phyloP scores from a whole-genome alignment of 92 coral and sea anemone genomes.

The Umimayanthus chanpuru region DNA sequence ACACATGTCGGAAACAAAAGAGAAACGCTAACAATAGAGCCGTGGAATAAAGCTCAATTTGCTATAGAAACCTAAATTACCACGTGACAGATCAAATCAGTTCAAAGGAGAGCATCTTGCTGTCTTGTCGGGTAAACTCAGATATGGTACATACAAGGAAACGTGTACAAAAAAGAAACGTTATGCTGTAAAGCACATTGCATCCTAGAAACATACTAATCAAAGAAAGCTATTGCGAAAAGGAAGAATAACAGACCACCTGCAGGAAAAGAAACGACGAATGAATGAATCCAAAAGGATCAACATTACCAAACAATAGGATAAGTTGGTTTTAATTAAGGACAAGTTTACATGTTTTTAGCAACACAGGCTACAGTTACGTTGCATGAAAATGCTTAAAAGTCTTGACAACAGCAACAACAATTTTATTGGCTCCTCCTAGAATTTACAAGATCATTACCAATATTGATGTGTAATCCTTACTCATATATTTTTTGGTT shows the following conservation, averaged over 20 bases:
- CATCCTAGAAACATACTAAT: no score
- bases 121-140: no score
- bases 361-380: slow-evolving; percentile 48
- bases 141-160: no score
- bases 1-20: no score
- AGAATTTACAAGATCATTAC: slow-evolving; percentile 42
- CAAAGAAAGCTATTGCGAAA: slow-evolving; percentile 36
- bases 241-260: slow-evolving; percentile 7
- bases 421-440: slow-evolving; percentile 43
- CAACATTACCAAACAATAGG: not conserved
- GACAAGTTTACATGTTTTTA: slow-evolving; percentile 34
- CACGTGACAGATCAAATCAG: no score
- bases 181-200: slow-evolving; percentile 14
- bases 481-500: not conserved
- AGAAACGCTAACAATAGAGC: no score
- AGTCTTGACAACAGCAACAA: slow-evolving; percentile 45
- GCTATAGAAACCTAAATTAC: no score
- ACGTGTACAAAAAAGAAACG: no score
- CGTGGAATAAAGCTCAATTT: no score
- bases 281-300: no score
- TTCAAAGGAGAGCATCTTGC: no score
- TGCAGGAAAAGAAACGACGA: no score
- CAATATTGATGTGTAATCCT: slow-evolving; percentile 15
- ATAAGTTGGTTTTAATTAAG: slow-evolving; percentile 40
- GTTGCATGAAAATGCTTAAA: slow-evolving; percentile 49